Conservation (phyloP, 2,797 vertebrate genomes). For the Diplodus sargus region DNA sequence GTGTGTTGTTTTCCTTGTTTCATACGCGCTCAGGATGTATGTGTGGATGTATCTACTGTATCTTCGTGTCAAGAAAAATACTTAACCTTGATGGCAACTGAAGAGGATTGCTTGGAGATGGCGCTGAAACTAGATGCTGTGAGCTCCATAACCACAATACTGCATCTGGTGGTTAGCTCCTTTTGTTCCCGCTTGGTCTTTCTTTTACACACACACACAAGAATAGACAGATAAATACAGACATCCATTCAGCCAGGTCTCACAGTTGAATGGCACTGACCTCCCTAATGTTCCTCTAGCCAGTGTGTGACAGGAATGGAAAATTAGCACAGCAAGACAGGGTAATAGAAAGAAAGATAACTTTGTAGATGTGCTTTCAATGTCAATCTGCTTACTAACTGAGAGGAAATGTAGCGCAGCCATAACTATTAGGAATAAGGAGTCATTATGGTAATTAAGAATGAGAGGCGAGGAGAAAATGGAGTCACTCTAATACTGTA, state of each 20-base stretch:
- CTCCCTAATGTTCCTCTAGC: conserved; percentile 33
- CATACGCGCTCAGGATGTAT: background rate
- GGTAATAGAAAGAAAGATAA: conserved; percentile 18
- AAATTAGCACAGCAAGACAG: conserved; percentile 20
- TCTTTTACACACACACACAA: conserved; percentile 17
- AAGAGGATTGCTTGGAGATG: conserved; percentile 14
- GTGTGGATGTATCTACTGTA: conserved; percentile 4
- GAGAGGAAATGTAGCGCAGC: conserved; percentile 48
- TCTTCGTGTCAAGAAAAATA: conserved; percentile 32
- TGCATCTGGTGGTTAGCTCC: conserved; percentile 5
- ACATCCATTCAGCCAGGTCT: conserved; percentile 19
- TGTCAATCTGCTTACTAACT: conserved; percentile 26
- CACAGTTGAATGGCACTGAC: conserved; percentile 37
- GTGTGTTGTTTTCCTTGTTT: conserved; percentile 26
- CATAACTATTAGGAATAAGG: conserved; percentile 37
- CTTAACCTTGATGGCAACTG: conserved; percentile 35
- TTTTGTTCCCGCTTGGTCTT: background rate
- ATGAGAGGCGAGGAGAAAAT: conserved; percentile 34
- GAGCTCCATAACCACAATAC: conserved; percentile 14
- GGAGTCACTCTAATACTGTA: conserved; percentile 24
- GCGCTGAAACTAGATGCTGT: conserved; percentile 28
- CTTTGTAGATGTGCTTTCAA: conserved; percentile 29
- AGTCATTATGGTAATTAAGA: conserved; percentile 34
- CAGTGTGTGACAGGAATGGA: conserved; percentile 14
- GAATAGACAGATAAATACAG: conserved; percentile 5